Base-by-base conservation (phyloP, 2,888 invertebrate species). In the Apodemia zela region DNA sequence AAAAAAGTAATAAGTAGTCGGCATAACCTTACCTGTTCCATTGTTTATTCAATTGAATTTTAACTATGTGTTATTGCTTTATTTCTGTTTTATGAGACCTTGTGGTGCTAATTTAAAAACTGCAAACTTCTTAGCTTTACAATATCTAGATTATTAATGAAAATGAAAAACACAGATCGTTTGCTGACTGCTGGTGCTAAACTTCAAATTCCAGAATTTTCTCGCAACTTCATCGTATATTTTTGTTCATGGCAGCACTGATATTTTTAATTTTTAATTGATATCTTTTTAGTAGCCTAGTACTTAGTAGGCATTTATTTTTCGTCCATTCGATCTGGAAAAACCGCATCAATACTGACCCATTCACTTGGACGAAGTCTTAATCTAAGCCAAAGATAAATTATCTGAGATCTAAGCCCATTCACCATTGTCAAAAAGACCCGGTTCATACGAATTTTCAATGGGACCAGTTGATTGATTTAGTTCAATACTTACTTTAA, bases 1-100 rank as follows among this genome's bases (percentile, higher is more conserved):
- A 35, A 65, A 68, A 74, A 72, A 72, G 75, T n/a, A n/a, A n/a
- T n/a, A 70, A 72, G 59, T 66, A 72, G 75, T 75, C 69, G 73
- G 74, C 77, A 85, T 90, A 90, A 89, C 90, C 88, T 87, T 84
- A 90, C 90, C 89, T 89, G 82, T 69, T 89, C 89, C 90, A 90
- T 90, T 75, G 77, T 83, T 77, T 60, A 65, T 10, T 33, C 0
- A 29, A 29, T 63, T 60, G 68, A 70, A 67, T 67, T 61, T 60
- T 64, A 63, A 38, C 59, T 66, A 64, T 61, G 54, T 17, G 4
- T 11, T 18, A 61, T 45, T 60, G 42, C 54, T 61, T 60, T 61
- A 61, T 45, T 65, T 57, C 25, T 35, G 61, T 63, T 45, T 54
- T 35, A 59, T 51, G 2, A 57, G 49, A 49, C 59, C 47, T 35